Conservation (phyloP, 23 tunicate genomes). For the Phallusia fumigata region DNA sequence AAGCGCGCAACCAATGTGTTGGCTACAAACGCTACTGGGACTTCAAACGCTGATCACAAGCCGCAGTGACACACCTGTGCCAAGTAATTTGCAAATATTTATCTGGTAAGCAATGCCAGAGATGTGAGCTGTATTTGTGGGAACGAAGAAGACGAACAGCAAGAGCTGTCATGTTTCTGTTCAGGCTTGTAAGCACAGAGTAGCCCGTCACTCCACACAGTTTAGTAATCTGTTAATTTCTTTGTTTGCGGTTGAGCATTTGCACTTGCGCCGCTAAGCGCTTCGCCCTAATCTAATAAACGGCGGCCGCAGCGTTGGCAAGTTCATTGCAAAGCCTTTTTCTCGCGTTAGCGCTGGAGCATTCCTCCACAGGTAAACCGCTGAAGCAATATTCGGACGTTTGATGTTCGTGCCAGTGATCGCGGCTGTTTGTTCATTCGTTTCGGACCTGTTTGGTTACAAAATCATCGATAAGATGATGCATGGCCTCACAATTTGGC, state of each 20-base stretch:
- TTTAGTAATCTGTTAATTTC: background rate
- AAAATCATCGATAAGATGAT: background rate
- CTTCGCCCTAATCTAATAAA: constrained; percentile 3
- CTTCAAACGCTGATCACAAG: too few species aligned
- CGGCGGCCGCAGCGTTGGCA: background rate
- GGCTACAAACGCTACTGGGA: background rate
- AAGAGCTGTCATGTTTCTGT: too few species aligned
- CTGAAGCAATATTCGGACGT: background rate
- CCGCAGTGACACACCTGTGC: too few species aligned
- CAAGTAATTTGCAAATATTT: too few species aligned
- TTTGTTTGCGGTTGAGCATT: background rate
- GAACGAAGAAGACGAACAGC: too few species aligned
- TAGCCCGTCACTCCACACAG: background rate
- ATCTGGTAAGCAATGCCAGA: too few species aligned
- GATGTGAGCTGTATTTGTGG: too few species aligned
- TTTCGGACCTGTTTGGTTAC: background rate
- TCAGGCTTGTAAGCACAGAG: too few species aligned
- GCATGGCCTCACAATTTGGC: background rate
- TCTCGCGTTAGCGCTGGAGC: background rate
- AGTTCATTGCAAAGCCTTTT: background rate
- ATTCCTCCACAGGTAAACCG: background rate
- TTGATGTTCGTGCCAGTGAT: background rate
- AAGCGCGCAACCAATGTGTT: background rate
- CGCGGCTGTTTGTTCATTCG: background rate
- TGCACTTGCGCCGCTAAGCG: background rate